Conservation (phyloP, 2,113 vertebrate genomes). For the Bombycilla garrulus region DNA sequence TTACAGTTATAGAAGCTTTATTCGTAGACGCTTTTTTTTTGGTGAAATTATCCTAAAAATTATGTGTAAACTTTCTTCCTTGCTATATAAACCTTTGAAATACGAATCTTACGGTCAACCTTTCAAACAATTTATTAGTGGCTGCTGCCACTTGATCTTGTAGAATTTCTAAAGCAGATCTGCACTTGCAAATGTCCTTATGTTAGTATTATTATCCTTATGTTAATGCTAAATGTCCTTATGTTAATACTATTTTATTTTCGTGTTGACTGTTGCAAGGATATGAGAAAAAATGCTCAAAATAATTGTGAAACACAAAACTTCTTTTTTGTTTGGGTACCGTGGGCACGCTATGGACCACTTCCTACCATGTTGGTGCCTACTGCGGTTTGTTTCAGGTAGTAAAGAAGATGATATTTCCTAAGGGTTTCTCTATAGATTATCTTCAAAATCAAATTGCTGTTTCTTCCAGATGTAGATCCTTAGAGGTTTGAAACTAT, state of each 20-base stretch:
- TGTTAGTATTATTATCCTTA: not conserved
- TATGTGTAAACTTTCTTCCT: not conserved
- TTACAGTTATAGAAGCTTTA: not conserved
- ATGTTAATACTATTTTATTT: not conserved
- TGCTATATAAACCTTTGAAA: not conserved
- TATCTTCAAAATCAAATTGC: not conserved
- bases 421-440: not conserved
- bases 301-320: not conserved
- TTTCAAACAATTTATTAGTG: not conserved
- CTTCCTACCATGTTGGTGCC: not conserved
- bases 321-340: not conserved
- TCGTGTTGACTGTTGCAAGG: not conserved
- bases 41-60: not conserved
- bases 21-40: not conserved
- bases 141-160: not conserved
- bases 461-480: not conserved
- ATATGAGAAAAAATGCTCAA: not conserved
- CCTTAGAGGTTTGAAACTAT: not conserved
- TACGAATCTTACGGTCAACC: not conserved
- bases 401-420: not conserved
- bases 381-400: not conserved
- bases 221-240: not conserved
- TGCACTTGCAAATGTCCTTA: not conserved
- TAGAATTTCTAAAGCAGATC: not conserved
- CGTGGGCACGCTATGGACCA: rapidly evolving